Base-by-base conservation (phyloP, 1,140 invertebrate genomes). In the Drosophila oshimai region DNA sequence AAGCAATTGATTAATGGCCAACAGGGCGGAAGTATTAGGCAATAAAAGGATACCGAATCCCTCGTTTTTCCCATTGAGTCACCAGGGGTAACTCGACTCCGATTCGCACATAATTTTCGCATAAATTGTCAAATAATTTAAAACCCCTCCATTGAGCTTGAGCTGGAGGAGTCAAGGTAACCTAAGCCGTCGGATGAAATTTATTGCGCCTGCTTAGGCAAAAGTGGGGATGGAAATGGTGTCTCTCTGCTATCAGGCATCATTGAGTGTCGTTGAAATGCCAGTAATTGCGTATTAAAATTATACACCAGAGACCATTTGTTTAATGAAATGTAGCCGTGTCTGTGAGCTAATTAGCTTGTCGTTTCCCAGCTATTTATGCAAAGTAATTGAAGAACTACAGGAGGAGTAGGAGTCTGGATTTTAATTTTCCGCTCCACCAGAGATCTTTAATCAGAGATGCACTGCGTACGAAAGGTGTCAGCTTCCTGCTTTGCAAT, bases 91-190 rank as follows among this genome's bases (percentile, higher is more conserved):
- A 44, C 24, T 39, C 29, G 12, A 65, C 73, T 77, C 81, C 22
- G 75, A 81, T 87, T 87, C 62, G 79, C 81, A 87, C 81, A 86
- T 81, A 87, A 86, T 86, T 86, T 81, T 70, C 76, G 41, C 81
- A 86, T 86, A 86, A 86, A 86, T 86, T 86, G 75, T 87, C 76
- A 87, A 86, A 86, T 86, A 79, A 80, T 86, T 86, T 87, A 68
- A 86, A 80, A 60, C 50, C 46, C 44, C 58, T 15, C 46, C 20
- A 44, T 33, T 44, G n/a, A 37, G 51, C 34, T n/a, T n/a, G n/a
- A n/a, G n/a, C n/a, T n/a, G n/a, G n/a, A 39, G 29, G 58, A 41
- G 71, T 47, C 74, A 72, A 75, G 55, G 71, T 73, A 84, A 75
- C 71, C 73, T 57, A 61, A 67, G 71, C 71, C 49, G 51, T 71